phyloP scores from a whole-genome alignment of 2,888 invertebrate genomes.

The Melieria crassipennis region DNA sequence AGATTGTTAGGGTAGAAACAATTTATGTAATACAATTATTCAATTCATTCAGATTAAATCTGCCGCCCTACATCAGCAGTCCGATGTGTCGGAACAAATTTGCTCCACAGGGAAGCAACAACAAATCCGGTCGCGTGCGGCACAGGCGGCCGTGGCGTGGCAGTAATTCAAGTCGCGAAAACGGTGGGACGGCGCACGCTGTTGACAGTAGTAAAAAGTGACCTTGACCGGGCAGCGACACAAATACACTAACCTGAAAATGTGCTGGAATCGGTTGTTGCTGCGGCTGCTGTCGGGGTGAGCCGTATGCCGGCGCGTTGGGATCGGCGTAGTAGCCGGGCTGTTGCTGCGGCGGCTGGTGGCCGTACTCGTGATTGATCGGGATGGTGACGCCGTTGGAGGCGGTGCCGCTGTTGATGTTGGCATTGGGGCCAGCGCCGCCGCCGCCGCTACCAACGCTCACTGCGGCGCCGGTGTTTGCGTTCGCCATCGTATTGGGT shows the following conservation, averaged over 20 bases:
- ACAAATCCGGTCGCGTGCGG: no score
- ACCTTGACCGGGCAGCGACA: no score
- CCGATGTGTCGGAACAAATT: no score
- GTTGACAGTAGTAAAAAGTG: no score
- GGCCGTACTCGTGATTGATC: conserved; percentile 52
- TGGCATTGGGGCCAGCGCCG: conserved; percentile 36
- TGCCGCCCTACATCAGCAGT: no score
- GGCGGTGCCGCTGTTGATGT: conserved; percentile 45
- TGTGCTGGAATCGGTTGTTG: conserved; percentile 46
- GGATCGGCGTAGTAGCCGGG: conserved; percentile 36
- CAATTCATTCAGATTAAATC: no score
- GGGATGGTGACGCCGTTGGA: conserved; percentile 55
- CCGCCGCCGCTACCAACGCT: conserved; percentile 40
- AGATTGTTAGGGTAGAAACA: no score
- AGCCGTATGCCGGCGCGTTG: conserved; percentile 38
- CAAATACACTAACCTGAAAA: conserved; percentile 44
- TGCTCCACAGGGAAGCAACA: no score
- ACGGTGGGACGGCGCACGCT: no score
- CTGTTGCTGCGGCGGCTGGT: conserved; percentile 38
- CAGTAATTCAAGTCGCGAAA: no score
- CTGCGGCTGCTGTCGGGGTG: conserved; percentile 46
- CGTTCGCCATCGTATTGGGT: conserved; percentile 61
- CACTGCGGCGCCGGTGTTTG: conserved; percentile 41
- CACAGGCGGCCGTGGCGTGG: no score
- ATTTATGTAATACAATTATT: no score